Evolutionary conservation across 2,113 vertebrate genomes (phyloP), one percentile per base, ranked within the genome.

Genomic region (Phycodurus eques): DNA sequence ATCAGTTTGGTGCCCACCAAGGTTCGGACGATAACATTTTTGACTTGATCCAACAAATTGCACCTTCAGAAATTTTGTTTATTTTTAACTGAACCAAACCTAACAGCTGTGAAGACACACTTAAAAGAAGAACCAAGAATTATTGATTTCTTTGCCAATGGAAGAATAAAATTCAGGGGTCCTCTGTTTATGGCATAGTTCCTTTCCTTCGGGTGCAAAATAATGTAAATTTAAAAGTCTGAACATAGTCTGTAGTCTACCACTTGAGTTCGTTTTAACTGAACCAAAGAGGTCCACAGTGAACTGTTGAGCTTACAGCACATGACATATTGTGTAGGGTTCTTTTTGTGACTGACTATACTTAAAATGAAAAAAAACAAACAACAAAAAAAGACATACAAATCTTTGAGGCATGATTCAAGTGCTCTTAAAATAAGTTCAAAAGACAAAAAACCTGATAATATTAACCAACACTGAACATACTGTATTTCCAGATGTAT

Each of bases 381-480:
- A 27, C 5, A 13, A 4, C 4, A 13, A 27, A 57, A 27, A 57
- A 27, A 57, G 27, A 13, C 56, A 22, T 12, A 1, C 14, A 49
- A 20, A 51, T 20, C 15, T 51, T 51, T 7, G 15, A 51, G 17
- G 49, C 49, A 7, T 51, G 20, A 19, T 51, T 51, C 49, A 35
- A 61, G 31, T 61, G 31, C 59, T 61, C 15, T 61, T 61, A 33
- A 61, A 39, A 61, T 35, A 61, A 35, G 2, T 8, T 8, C 31
- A 61, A 17, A 61, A 35, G 31, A 22, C 44, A 70, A 62, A 44
- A 62, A 43, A 75, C 9, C 27, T 60, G 43, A 56, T 74, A 77
- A 67, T 39, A 72, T 46, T 5, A 76, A 20, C 68, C 57, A 20
- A 65, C 67, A 70, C 42, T 39, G n/a, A 64, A 42, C 13, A 64